These are phyloP conservation scores for Ricordea florida DNA, from an alignment of 92 coral and sea anemone species.

Conservation along the genomic window DNA sequence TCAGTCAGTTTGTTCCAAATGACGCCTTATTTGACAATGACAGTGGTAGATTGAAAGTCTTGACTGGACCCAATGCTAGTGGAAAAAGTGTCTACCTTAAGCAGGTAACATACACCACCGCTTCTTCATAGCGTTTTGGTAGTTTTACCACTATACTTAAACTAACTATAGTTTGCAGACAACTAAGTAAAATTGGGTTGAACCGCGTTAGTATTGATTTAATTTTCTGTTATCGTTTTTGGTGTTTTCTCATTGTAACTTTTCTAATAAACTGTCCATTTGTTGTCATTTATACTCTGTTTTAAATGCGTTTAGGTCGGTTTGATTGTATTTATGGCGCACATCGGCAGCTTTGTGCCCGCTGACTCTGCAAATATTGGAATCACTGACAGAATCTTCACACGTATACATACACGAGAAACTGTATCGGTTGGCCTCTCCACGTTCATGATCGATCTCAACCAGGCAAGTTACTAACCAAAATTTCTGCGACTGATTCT, in stretches of 20 bases:
- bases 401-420: conserved; percentile 96
- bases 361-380: conserved; percentile 95
- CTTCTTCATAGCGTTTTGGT: no score
- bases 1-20: conserved; percentile 94
- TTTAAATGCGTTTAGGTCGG: conserved; percentile 68
- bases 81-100: conserved; percentile 99
- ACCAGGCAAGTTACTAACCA: conserved; percentile 65
- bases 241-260: background rate
- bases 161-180: no score
- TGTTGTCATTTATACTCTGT: background rate
- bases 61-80: conserved; percentile 99
- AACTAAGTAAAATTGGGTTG: no score
- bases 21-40: conserved; percentile 73
- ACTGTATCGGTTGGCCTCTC: conserved; percentile 96
- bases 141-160: no score
- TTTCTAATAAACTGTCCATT: background rate
- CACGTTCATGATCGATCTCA: conserved; percentile 96
- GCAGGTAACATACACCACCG: conserved; percentile 67
- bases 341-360: conserved; percentile 96
- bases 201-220: no score
- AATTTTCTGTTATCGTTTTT: background rate
- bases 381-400: conserved; percentile 87
- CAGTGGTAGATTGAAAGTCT: conserved; percentile 77
- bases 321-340: conserved; percentile 91
- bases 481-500: no score